Percentiles rank a stretch among this genome's conserved stretches.
Evolutionary conservation across 1,140 invertebrate species (phyloP).

Genomic region (Phymorhynchus buccinoides): DNA sequence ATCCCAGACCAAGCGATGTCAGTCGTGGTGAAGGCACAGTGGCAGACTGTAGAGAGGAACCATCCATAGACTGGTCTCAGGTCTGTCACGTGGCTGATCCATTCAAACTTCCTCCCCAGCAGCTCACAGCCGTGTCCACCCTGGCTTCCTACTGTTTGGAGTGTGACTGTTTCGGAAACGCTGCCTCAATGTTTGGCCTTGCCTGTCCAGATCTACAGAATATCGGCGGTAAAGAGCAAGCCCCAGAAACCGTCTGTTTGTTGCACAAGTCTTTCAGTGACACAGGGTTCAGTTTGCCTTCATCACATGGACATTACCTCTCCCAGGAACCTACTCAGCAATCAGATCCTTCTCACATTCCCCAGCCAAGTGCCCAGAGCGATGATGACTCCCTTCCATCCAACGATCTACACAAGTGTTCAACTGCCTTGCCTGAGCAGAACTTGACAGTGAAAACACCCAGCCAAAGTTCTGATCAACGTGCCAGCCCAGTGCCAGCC

Average conservation of each 20-base stretch:
- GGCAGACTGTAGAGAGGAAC: not conserved
- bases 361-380: not conserved
- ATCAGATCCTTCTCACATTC: not conserved
- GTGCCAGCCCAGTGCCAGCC: no score
- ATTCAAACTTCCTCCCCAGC: conserved; percentile 36
- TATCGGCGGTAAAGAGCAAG: not conserved
- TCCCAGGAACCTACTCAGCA: not conserved
- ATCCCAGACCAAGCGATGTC: not conserved
- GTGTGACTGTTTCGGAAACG: conserved; percentile 42
- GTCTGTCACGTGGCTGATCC: conserved; percentile 42
- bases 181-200: conserved; percentile 21
- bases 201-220: not conserved
- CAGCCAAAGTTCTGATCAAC: not conserved
- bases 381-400: not conserved
- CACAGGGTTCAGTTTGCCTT: not conserved
- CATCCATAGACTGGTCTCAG: not conserved
- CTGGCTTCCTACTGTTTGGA: conserved; percentile 45
- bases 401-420: not conserved
- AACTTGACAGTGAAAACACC: not conserved
- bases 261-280: not conserved
- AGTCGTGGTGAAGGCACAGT: not conserved
- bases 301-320: not conserved
- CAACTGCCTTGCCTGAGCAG: not conserved
- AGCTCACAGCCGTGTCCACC: conserved; percentile 35
- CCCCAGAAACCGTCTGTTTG: not conserved